These are phyloP conservation scores for Eupeodes latifasciatus DNA, from an alignment of 2,888 invertebrate genomes.

Conservation along the genomic window DNA sequence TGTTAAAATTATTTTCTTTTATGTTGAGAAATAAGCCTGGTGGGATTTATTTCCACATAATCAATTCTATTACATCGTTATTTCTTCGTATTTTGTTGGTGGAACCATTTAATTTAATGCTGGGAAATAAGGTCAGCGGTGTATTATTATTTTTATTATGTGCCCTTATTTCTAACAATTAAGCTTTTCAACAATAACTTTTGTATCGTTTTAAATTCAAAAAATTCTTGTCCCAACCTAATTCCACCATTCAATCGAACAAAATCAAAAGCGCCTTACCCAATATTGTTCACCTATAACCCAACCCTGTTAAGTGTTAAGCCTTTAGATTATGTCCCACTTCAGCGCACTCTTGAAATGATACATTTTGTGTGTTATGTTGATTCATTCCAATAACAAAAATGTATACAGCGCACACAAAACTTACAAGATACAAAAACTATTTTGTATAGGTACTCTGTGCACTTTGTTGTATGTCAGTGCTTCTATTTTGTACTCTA, in stretches of 20 bases:
- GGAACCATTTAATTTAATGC: no score
- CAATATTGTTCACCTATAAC: neutral
- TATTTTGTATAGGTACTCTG: conserved; percentile 7
- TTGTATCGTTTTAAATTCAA: no score
- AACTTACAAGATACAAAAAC: conserved; percentile 28
- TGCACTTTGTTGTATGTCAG: neutral
- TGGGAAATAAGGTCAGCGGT: no score
- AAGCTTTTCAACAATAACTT: no score
- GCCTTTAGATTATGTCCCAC: conserved; percentile 39
- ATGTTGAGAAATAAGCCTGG: no score
- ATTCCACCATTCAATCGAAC: neutral
- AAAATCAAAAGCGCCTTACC: conserved; percentile 17
- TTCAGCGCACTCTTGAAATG: conserved; percentile 52
- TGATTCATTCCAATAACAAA: conserved; percentile 49
- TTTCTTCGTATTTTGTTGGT: no score
- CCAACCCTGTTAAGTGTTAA: conserved; percentile 34
- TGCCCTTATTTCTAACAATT: no score
- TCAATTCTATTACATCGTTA: no score
- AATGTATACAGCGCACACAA: conserved; percentile 23
- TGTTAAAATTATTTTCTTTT: no score
- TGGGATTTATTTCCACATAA: no score
- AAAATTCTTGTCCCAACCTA: neutral
- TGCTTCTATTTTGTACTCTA: conserved; percentile 32
- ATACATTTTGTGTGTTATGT: conserved; percentile 38
- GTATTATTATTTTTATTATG: no score